These are phyloP conservation scores for Eugnorisma glareosa DNA, from an alignment of 2,888 invertebrate species.

Conservation along the genomic window DNA sequence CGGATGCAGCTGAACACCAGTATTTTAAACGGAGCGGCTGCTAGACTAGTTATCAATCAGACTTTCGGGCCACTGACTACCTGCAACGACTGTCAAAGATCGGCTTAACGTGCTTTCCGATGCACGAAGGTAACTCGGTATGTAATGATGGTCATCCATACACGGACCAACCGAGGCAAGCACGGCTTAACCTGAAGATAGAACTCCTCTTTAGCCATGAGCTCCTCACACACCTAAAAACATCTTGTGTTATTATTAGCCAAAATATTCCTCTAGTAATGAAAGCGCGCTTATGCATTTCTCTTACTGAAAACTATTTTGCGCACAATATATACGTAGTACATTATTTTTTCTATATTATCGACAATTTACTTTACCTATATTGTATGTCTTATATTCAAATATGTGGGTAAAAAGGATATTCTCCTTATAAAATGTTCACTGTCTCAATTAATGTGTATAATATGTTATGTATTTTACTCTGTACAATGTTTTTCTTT, in stretches of 20 bases:
- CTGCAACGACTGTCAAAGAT: too few species aligned
- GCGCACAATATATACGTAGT: constrained; percentile 50
- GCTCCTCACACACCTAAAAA: too few species aligned
- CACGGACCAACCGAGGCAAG: too few species aligned
- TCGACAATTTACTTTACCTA: neutral
- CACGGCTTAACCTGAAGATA: too few species aligned
- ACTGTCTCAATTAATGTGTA: constrained; percentile 19
- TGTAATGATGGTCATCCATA: too few species aligned
- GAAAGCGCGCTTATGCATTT: constrained; percentile 31
- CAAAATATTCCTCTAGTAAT: constrained; percentile 3
- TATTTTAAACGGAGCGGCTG: too few species aligned
- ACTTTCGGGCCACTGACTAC: too few species aligned
- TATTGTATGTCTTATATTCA: constrained; percentile 17
- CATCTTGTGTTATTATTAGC: neutral
- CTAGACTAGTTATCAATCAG: too few species aligned
- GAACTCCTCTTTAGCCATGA: too few species aligned
- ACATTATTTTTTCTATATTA: constrained; percentile 18
- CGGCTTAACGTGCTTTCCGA: too few species aligned
- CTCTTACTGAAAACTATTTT: constrained; percentile 15
- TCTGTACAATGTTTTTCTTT: constrained; percentile 4
- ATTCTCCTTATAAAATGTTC: constrained; percentile 2
- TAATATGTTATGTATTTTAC: constrained; percentile 30
- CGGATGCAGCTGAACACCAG: too few species aligned
- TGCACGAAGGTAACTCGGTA: too few species aligned
- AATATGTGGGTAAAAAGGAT: neutral